Percentiles rank a stretch among this genome's conserved stretches.
Evolutionary conservation across 2,113 vertebrate genomes (phyloP).

Genomic region (Castor canadensis): DNA sequence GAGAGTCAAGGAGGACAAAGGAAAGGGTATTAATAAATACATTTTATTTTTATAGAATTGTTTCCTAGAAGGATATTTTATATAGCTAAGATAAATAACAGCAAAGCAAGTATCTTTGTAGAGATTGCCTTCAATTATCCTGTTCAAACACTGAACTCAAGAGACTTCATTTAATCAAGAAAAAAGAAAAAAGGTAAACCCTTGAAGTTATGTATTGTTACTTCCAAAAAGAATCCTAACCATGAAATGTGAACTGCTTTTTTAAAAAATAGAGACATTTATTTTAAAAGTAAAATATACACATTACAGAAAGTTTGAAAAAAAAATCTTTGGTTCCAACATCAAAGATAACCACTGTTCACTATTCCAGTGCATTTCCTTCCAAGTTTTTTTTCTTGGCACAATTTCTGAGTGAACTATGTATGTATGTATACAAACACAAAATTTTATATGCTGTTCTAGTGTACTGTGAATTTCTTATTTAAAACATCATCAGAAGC

Average conservation of each 20-base stretch:
- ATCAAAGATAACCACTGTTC: neutral
- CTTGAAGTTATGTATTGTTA: neutral
- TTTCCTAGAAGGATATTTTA: neutral
- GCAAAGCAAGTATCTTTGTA: neutral
- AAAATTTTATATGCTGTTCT: neutral
- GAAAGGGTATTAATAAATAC: neutral
- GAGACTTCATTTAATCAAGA: neutral
- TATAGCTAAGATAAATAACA: neutral
- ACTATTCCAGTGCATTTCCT: neutral
- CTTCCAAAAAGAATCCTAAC: neutral
- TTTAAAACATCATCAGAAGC: neutral
- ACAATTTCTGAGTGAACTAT: neutral
- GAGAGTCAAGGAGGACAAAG: neutral
- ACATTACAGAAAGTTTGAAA: neutral
- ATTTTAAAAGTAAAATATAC: neutral
- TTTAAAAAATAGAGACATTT: neutral
- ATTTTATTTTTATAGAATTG: neutral
- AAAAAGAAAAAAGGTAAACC: neutral
- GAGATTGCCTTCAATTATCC: neutral
- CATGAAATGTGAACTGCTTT: neutral
- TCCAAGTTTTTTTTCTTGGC: neutral
- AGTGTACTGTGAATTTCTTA: neutral
- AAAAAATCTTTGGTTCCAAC: neutral
- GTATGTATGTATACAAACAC: neutral
- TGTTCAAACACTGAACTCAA: neutral